phyloP scores from a whole-genome alignment of 2,888 invertebrate genomes.

The Melinaea marsaeus region DNA sequence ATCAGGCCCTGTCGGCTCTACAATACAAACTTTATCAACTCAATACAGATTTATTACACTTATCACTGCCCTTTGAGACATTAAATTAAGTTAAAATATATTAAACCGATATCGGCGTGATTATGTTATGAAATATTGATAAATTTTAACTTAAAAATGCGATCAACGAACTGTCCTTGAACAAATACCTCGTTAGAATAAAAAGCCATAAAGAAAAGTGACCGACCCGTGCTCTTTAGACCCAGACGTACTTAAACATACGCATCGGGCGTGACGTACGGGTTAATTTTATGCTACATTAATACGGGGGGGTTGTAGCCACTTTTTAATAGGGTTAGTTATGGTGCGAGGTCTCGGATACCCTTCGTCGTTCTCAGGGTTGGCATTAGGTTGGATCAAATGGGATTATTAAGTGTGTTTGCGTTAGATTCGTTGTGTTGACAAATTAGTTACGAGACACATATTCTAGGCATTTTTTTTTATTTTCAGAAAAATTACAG shows the following conservation, averaged over 20 bases:
- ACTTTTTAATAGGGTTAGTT: conserved; percentile 76
- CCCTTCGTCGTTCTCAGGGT: conserved; percentile 54
- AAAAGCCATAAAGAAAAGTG: conserved; percentile 30
- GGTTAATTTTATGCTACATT: conserved; percentile 78
- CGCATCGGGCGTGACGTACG: conserved; percentile 64
- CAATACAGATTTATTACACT: conserved; percentile 41
- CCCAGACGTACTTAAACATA: conserved; percentile 51
- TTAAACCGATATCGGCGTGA: conserved; percentile 28
- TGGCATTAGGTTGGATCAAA: conserved; percentile 57
- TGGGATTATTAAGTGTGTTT: conserved; percentile 55
- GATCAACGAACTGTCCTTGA: conserved; percentile 14
- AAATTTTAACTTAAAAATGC: conserved; percentile 4
- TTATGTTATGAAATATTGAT: conserved; percentile 28
- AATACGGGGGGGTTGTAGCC: conserved; percentile 62
- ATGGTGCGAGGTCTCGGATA: conserved; percentile 58
- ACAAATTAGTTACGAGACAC: background rate
- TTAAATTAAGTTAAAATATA: conserved; percentile 39
- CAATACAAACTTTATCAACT: conserved; percentile 41
- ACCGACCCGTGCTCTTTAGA: conserved; percentile 35
- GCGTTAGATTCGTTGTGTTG: conserved; percentile 39
- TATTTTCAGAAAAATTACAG: too few relatives aligned
- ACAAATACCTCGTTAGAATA: background rate
- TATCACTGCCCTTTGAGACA: conserved; percentile 40
- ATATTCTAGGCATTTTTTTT: background rate
- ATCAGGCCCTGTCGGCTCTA: conserved; percentile 27